Conservation (phyloP, 2,113 vertebrate species). For the Nothoprocta perdicaria region DNA sequence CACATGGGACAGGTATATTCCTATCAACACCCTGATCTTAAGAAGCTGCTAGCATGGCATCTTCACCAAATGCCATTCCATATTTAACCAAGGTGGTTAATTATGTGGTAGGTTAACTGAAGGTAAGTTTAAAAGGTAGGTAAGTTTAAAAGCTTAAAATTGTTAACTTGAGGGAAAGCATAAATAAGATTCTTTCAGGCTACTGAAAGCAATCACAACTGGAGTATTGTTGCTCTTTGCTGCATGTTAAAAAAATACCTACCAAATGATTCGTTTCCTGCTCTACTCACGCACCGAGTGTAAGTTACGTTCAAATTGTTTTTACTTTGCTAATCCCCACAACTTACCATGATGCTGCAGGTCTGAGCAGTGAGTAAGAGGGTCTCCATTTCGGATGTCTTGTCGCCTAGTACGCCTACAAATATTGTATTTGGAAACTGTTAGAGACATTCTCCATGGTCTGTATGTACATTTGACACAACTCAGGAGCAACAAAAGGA, state of each 20-base stretch:
- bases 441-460: constrained; percentile 9
- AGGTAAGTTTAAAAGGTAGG: too few relatives aligned
- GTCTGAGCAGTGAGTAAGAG: constrained; percentile 95
- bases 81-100: neutral
- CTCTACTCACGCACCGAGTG: neutral
- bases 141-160: neutral
- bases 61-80: neutral
- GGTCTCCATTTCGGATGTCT: constrained; percentile 97
- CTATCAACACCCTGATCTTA: neutral
- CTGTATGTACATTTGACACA: neutral
- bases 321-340: neutral
- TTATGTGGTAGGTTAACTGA: neutral
- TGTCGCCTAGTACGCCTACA: constrained; percentile 93
- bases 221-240: neutral
- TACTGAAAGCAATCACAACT: neutral
- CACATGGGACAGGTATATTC: neutral
- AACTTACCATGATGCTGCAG: constrained; percentile 90
- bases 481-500: neutral
- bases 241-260: constrained; percentile 8
- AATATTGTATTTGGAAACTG: constrained; percentile 32
- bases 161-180: neutral
- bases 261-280: neutral
- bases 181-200: neutral
- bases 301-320: neutral
- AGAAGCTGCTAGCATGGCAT: neutral